phyloP scores from a whole-genome alignment of 2,888 invertebrate genomes.

The Dexiosoma caninum region DNA sequence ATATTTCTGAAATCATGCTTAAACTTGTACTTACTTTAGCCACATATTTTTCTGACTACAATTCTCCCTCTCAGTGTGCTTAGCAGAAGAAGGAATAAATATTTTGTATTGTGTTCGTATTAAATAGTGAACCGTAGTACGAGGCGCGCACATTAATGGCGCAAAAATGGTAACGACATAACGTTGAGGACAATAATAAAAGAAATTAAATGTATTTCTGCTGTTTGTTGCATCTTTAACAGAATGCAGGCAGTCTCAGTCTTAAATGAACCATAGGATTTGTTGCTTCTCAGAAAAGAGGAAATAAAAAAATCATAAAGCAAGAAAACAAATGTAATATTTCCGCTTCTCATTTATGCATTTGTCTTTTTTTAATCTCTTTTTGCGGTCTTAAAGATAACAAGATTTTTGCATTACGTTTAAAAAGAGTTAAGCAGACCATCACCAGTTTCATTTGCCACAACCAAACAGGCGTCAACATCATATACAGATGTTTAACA shows the following conservation, averaged over 20 bases:
- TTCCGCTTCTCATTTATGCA: no score
- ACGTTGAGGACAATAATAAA: constrained; percentile 11
- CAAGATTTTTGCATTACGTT: constrained; percentile 43
- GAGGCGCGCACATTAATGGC: no score
- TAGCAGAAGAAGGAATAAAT: background rate
- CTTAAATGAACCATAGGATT: background rate
- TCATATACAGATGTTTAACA: constrained; percentile 15
- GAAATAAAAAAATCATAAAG: background rate
- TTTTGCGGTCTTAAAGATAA: background rate
- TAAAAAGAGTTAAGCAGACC: constrained; percentile 17
- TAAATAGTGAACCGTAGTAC: constrained; percentile 22
- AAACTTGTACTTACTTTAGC: constrained; percentile 22
- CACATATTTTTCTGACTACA: background rate
- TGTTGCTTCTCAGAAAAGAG: background rate
- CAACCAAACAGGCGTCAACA: constrained; percentile 1
- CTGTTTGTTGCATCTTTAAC: constrained; percentile 48
- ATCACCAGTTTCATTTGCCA: constrained; percentile 5
- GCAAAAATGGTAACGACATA: constrained; percentile 28
- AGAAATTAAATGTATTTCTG: constrained; percentile 38
- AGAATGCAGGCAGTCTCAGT: background rate
- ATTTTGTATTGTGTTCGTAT: background rate
- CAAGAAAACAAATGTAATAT: constrained; percentile 25
- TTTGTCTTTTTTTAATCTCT: background rate
- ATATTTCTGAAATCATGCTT: constrained; percentile 11
- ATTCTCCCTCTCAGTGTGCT: background rate